These are phyloP conservation scores for Echinarachnius parma DNA, from an alignment of 53 echinoderm and acorn worm species.

Conservation along the genomic window DNA sequence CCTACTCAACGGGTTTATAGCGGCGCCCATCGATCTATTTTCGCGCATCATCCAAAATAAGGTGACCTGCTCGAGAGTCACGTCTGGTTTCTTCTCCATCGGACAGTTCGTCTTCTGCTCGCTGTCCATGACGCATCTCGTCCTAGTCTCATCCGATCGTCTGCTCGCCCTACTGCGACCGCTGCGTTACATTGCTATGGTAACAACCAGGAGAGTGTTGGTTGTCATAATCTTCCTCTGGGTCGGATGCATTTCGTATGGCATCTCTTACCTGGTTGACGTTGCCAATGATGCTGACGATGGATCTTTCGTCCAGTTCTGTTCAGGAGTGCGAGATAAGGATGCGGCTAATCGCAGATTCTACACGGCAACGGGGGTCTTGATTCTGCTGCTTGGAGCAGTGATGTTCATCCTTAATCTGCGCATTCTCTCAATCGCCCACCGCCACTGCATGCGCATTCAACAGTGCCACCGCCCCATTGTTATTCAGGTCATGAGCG, in stretches of 20 bases:
- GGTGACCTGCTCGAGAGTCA: slow-evolving; percentile 15
- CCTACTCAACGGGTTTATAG: slow-evolving; percentile 11
- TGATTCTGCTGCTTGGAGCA: slow-evolving; percentile 1
- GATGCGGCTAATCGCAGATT: not conserved
- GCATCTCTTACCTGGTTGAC: slow-evolving; percentile 12
- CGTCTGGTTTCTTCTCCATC: slow-evolving; percentile 22
- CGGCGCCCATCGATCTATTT: slow-evolving; percentile 12
- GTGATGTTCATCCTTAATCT: slow-evolving; percentile 16
- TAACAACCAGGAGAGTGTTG: slow-evolving; percentile 3
- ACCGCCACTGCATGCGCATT: slow-evolving; percentile 1
- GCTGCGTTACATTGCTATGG: slow-evolving; percentile 9
- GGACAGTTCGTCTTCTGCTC: slow-evolving; percentile 8
- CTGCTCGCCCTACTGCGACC: slow-evolving; percentile 14
- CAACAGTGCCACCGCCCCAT: too few species aligned
- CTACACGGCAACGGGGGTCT: slow-evolving; percentile 2
- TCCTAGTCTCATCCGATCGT: slow-evolving; percentile 23
- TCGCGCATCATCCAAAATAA: slow-evolving; percentile 8
- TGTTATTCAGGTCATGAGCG: too few species aligned
- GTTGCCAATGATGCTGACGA: not conserved
- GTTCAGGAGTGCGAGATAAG: slow-evolving; percentile 14
- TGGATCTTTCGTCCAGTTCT: slow-evolving; percentile 16
- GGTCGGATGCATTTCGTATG: slow-evolving; percentile 5
- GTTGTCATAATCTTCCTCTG: slow-evolving; percentile 4
- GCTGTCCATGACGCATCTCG: slow-evolving; percentile 14
- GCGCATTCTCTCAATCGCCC: slow-evolving; percentile 15